phyloP scores from a whole-genome alignment of 53 echinoderm and acorn worm genomes.

The Mesocentrotus franciscanus region DNA sequence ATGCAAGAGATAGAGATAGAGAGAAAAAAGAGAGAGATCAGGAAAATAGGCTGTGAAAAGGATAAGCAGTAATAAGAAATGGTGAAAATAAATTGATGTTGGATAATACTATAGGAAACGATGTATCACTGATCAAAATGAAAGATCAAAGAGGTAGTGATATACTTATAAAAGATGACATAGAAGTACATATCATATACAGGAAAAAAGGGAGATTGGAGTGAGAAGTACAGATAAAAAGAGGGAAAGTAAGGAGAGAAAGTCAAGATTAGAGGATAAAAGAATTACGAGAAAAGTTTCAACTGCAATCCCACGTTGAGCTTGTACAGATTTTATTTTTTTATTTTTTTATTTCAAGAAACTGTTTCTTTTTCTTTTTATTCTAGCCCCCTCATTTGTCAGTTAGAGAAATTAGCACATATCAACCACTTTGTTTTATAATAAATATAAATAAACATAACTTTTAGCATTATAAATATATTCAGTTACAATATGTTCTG shows the following conservation, averaged over 20 bases:
- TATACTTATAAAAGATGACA: background rate
- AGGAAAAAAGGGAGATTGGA: background rate
- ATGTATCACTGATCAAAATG: background rate
- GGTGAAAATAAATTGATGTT: background rate
- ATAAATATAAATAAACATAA: too few species aligned
- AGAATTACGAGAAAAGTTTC: too few species aligned
- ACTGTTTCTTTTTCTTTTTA: too few species aligned
- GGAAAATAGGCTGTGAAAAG: conserved; percentile 15
- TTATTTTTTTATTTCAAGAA: too few species aligned
- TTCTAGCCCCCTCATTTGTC: too few species aligned
- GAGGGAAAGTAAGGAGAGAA: background rate
- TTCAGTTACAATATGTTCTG: too few species aligned
- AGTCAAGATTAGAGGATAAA: too few species aligned
- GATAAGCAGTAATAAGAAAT: background rate
- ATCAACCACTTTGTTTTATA: too few species aligned
- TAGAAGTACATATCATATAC: background rate
- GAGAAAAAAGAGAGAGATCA: background rate
- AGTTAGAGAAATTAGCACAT: too few species aligned
- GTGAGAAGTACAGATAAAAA: background rate
- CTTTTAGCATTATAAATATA: too few species aligned
- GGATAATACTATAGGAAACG: background rate
- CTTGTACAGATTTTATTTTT: too few species aligned
- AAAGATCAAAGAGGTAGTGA: background rate
- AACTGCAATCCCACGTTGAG: too few species aligned
- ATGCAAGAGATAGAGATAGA: background rate